Base-by-base conservation (phyloP, 2,888 invertebrate species). In the Temnothorax unifasciatus region DNA sequence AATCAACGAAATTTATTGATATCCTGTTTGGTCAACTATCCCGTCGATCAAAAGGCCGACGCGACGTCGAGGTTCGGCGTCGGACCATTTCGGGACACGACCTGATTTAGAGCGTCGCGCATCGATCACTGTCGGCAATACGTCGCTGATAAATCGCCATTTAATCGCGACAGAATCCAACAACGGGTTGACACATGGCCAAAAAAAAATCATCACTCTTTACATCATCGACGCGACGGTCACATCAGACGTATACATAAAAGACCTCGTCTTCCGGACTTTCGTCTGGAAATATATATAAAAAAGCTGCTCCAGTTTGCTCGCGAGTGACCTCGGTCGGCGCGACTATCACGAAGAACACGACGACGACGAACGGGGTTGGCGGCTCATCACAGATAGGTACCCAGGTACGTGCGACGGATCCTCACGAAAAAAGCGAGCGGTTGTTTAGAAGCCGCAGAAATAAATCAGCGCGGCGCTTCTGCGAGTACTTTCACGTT, bases 381-480 rank as follows among this genome's bases (percentile, higher is more conserved):
- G 81, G 38, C 82, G 69, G 64, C 79, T 77, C 75, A 63, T 71
- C 82, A 44, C 50, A 82, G 68, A 74, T 83, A 54, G 68, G 69
- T 61, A 85, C 59, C 8, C 66, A 52, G 38, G 66, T 76, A 63
- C 29, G 25, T 9, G 44, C 83, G 29, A 29, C 29, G 59, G 87
- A 90, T 89, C 84, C 34, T 50, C 44, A 63, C 71, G 85, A 73
- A 87, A 87, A 90, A 88, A 85, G 75, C 54, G 87, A 79, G 68
- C 83, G 88, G 64, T 83, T 75, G 89, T 89, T 88, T 86, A 86
- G 87, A 59, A 82, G 74, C 76, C 79, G 85, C 21, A 21, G 89
- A 93, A 91, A 93, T 93, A 93, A 93, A 93, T 93, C 93, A 93
- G 89, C 90, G 89, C 88, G 90, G 92, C 90, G 92, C 91, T 92